Percentiles rank a stretch among this genome's conserved stretches.
Conservation (phyloP, 2,797 vertebrate genomes). For the Lateolabrax maculatus region DNA sequence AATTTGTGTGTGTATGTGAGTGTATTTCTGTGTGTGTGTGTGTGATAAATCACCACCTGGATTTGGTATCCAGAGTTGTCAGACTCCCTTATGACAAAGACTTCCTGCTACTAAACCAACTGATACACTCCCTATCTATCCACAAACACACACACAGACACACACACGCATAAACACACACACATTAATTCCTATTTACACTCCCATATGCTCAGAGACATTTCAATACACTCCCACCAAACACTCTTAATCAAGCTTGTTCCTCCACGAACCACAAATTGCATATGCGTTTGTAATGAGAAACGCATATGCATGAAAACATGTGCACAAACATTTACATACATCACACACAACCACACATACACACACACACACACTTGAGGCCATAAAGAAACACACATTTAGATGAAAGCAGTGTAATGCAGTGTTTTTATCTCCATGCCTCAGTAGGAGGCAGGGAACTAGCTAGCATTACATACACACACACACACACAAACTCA, state of each 20-base stretch:
- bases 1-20: constrained; percentile 29
- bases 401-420: constrained; percentile 70
- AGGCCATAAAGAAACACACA: constrained; percentile 53
- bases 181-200: constrained; percentile 19
- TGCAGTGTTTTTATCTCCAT: constrained; percentile 52
- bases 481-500: constrained; percentile 20
- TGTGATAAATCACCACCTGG: constrained; percentile 69
- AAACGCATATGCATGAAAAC: constrained; percentile 1
- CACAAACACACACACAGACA: constrained; percentile 32
- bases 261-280: background rate
- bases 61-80: constrained; percentile 62
- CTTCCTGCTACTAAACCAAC: constrained; percentile 71
- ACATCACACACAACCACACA: background rate
- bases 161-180: constrained; percentile 23
- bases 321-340: constrained; percentile 1
- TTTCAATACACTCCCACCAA: constrained; percentile 16
- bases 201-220: constrained; percentile 27
- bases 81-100: constrained; percentile 69
- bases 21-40: constrained; percentile 23
- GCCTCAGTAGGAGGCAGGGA: constrained; percentile 52
- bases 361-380: constrained; percentile 7
- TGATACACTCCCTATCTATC: constrained; percentile 54
- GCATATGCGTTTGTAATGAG: background rate
- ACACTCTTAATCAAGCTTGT: background rate
- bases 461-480: constrained; percentile 11